Base-by-base conservation (phyloP, 2,113 vertebrate species). In the Gobiocypris rarus region DNA sequence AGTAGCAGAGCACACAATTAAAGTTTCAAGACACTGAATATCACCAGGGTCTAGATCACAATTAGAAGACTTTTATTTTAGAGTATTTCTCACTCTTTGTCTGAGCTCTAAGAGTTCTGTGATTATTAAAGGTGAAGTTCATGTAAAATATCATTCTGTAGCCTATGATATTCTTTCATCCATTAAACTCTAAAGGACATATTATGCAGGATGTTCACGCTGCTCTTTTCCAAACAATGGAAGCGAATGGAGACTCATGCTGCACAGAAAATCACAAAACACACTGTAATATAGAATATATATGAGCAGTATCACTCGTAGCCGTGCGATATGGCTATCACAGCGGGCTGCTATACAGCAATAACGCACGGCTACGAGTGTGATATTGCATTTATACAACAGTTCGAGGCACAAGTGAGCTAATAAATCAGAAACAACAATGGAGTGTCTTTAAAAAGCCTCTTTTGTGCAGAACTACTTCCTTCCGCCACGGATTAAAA, bases 21-120 rank as follows among this genome's bases (percentile, higher is more conserved):
- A 58, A 1, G 89, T 89, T 92, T 90, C 87, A 86, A 52, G 76
- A 73, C 77, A 43, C 24, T 15, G 83, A 45, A 70, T 71, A 70
- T 56, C 34, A 43, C 15, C 9, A 31, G 14, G 77, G 38, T 41
- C 71, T 45, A 78, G 81, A 54, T 71, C 70, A 71, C 52, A 83
- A 74, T 82, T 87, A 74, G 41, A 70, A 82, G 79, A 80, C 65
- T 56, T 76, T 84, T 63, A 45, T 19, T 56, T 67, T 6, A 26
- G 69, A 24, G 38, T 45, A 11, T 71, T 45, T 71, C 38, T n/a
- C 22, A 69, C 31, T 71, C 69, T 45, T 71, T 71, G 69, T 45
- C 22, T 71, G 41, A 71, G 65, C 28, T 38, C 65, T 69, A 8
- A 9, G 15, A 69, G 41, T 45, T 71, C 41, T 71, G 11, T 15